These are phyloP conservation scores for Bryconaethiops microstoma DNA, from an alignment of 2,797 vertebrate species.

Conservation along the genomic window DNA sequence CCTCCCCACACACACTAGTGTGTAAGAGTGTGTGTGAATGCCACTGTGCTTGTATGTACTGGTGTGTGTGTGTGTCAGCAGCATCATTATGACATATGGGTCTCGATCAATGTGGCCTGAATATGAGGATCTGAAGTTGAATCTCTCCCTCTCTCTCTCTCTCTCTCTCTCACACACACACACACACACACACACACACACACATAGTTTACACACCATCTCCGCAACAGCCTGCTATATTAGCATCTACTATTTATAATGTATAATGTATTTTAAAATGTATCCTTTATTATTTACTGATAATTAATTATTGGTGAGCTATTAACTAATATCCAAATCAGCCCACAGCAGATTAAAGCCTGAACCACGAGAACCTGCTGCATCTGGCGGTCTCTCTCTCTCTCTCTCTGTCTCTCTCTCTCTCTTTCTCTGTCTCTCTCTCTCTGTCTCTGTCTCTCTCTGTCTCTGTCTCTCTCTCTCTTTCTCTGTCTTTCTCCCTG, in stretches of 20 bases:
- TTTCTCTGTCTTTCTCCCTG: no score
- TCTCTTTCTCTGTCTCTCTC: no score
- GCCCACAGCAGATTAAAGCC: no score
- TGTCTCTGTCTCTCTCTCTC: no score
- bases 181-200: background rate
- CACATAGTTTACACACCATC: background rate
- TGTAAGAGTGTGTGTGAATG: background rate
- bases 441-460: no score
- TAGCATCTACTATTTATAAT: background rate
- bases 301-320: background rate
- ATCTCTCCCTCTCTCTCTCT: no score
- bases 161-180: background rate
- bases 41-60: background rate
- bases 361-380: no score
- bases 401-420: no score
- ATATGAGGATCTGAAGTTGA: background rate
- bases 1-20: background rate
- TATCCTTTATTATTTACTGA: background rate
- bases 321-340: background rate
- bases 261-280: background rate
- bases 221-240: background rate
- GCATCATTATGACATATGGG: conserved; percentile 3
- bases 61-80: background rate
- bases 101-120: background rate
- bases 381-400: no score